phyloP scores from a whole-genome alignment of 2,113 vertebrate species.

The Dromas ardeola region DNA sequence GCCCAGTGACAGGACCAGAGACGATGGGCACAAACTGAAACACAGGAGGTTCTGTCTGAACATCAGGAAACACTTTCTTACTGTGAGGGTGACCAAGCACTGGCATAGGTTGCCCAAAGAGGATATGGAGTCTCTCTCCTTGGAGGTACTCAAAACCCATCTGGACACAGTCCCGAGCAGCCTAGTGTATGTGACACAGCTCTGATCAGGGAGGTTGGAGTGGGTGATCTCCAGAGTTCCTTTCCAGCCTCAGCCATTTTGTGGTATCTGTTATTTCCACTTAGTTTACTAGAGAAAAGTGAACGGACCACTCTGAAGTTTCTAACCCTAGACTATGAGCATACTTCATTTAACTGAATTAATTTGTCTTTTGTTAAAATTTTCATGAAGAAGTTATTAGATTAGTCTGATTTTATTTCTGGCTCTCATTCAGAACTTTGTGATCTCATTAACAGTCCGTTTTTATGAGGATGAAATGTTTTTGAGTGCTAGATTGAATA shows the following conservation, averaged over 20 bases:
- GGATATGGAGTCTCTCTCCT: background rate
- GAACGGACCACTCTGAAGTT: background rate
- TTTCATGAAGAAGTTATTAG: conserved; percentile 67
- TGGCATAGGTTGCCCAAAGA: background rate
- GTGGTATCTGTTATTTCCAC: background rate
- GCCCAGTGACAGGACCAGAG: background rate
- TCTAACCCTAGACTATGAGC: background rate
- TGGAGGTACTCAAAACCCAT: background rate
- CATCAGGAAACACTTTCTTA: background rate
- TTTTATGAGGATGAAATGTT: conserved; percentile 50
- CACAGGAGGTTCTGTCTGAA: background rate
- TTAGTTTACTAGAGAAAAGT: conserved; percentile 44
- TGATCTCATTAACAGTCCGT: conserved; percentile 30
- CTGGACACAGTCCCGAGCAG: background rate
- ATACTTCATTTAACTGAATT: conserved; percentile 58
- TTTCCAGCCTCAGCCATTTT: background rate
- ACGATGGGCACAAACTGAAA: background rate
- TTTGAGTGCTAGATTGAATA: conserved; percentile 8
- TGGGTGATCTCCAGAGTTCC: background rate
- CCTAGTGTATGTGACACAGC: background rate
- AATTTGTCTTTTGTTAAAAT: conserved; percentile 62
- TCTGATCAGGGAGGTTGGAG: background rate
- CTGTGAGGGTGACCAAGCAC: background rate
- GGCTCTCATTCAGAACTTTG: conserved; percentile 44
- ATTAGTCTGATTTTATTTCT: conserved; percentile 64